Conservation (phyloP, 2,113 vertebrate genomes). For the Hucho hucho region DNA sequence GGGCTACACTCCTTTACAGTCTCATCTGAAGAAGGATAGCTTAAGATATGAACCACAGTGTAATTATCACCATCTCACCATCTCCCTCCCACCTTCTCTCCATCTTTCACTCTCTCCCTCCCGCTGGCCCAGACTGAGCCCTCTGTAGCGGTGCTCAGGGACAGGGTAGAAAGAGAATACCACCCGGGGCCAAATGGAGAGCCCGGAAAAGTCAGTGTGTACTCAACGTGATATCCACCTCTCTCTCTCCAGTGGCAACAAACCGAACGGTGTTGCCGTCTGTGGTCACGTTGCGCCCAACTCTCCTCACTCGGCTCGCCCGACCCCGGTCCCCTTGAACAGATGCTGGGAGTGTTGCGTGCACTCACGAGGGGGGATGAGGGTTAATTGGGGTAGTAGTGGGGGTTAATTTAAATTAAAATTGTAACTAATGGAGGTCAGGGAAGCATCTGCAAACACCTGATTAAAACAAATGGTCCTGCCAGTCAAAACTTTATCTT, state of each 20-base stretch:
- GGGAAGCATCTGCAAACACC: slow-evolving; percentile 87
- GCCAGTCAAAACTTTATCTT: slow-evolving; percentile 94
- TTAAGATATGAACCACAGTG: slow-evolving; percentile 61
- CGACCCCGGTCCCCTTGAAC: slow-evolving; percentile 63
- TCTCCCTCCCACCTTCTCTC: neutral
- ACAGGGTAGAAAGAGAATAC: slow-evolving; percentile 47
- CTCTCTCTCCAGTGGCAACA: slow-evolving; percentile 60
- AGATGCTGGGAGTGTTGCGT: slow-evolving; percentile 71
- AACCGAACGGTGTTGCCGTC: slow-evolving; percentile 25
- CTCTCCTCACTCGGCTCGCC: slow-evolving; percentile 1
- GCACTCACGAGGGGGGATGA: slow-evolving; percentile 63
- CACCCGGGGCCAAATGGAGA: slow-evolving; percentile 36
- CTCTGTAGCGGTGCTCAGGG: slow-evolving; percentile 45
- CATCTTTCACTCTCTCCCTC: slow-evolving; percentile 14
- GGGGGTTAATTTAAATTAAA: slow-evolving; percentile 99
- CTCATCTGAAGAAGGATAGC: slow-evolving; percentile 63
- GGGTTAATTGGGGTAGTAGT: slow-evolving; percentile 96
- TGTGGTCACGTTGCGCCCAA: neutral
- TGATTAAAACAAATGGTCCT: slow-evolving; percentile 98
- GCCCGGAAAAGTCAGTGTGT: slow-evolving; percentile 40
- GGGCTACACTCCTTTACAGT: slow-evolving; percentile 33
- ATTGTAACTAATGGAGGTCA: slow-evolving; percentile 99
- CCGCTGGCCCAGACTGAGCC: slow-evolving; percentile 49
- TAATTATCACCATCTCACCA: slow-evolving; percentile 54
- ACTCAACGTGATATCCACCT: slow-evolving; percentile 50